A percentile compares a stretch with the other conserved stretches of the same genome.
These are phyloP conservation scores for Platycheirus rosarum DNA, from an alignment of 2,888 invertebrate species.

Conservation along the genomic window DNA sequence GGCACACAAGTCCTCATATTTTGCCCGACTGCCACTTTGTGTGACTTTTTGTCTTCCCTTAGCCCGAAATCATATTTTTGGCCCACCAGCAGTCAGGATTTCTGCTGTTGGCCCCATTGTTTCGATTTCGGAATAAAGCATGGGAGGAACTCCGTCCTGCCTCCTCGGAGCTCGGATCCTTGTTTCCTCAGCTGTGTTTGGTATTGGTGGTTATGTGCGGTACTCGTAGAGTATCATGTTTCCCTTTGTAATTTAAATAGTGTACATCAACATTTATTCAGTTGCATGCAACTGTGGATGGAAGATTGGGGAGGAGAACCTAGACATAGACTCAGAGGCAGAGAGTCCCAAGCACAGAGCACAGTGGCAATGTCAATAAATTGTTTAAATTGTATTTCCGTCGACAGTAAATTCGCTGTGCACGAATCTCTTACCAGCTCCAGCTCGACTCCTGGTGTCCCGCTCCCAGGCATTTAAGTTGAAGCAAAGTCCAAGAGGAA, in stretches of 20 bases:
- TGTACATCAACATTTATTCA: slow-evolving; percentile 68
- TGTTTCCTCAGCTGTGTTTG: slow-evolving; percentile 41
- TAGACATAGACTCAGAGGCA: slow-evolving; percentile 9
- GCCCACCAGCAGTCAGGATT: slow-evolving; percentile 72
- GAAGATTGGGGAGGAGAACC: slow-evolving; percentile 1
- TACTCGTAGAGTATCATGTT: slow-evolving; percentile 61
- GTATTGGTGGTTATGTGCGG: slow-evolving; percentile 35
- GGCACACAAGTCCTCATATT: slow-evolving; percentile 67
- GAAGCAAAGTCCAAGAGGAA: slow-evolving; percentile 49
- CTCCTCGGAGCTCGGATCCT: slow-evolving; percentile 40
- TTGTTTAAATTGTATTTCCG: slow-evolving; percentile 69
- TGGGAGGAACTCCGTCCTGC: slow-evolving; percentile 54
- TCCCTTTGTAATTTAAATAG: slow-evolving; percentile 72
- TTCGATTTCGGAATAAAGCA: slow-evolving; percentile 42
- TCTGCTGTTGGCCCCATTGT: slow-evolving; percentile 60
- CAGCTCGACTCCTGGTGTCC: not conserved
- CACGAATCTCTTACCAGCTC: slow-evolving; percentile 32
- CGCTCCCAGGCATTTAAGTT: not conserved
- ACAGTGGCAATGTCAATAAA: slow-evolving; percentile 66
- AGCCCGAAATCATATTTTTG: slow-evolving; percentile 70
- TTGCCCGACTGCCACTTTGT: slow-evolving; percentile 51
- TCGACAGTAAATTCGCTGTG: slow-evolving; percentile 51
- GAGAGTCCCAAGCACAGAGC: slow-evolving; percentile 13
- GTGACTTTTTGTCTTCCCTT: slow-evolving; percentile 34
- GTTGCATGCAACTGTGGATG: slow-evolving; percentile 42